phyloP scores from a whole-genome alignment of 2,888 invertebrate genomes.

The Amphipoea lucens region DNA sequence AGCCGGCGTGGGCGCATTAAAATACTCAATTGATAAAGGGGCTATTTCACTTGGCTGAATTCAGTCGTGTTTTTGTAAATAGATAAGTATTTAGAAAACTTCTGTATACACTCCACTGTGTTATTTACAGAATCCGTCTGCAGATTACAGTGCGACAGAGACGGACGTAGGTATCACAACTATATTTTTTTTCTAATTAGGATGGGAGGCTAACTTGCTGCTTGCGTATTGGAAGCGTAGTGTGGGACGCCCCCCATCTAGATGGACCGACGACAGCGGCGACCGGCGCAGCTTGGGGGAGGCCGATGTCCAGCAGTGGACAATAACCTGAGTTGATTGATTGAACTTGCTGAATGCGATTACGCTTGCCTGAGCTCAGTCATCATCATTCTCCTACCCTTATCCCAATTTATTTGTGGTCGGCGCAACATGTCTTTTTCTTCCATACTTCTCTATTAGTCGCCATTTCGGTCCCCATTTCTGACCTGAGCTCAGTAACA shows the following conservation, averaged over 20 bases:
- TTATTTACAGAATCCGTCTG: background rate
- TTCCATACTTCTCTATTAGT: too few relatives aligned
- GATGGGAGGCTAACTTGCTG: background rate
- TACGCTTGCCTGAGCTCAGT: too few relatives aligned
- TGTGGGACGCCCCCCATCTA: too few relatives aligned
- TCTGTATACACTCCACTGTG: background rate
- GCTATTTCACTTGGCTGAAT: background rate
- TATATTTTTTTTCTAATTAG: background rate
- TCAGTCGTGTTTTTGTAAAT: background rate
- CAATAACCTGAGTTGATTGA: too few relatives aligned
- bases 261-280: too few relatives aligned
- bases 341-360: background rate
- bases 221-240: background rate
- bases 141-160: background rate
- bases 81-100: background rate
- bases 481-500: background rate
- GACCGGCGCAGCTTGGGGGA: background rate
- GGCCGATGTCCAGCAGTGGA: background rate
- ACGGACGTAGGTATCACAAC: too few relatives aligned
- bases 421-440: background rate
- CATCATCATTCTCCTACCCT: too few relatives aligned
- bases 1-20: conserved; percentile 67
- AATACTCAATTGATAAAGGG: conserved; percentile 54
- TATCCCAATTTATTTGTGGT: background rate
- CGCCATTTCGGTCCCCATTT: background rate